Base-by-base conservation (phyloP, 2,888 invertebrate species). In the Nomada ferruginata region DNA sequence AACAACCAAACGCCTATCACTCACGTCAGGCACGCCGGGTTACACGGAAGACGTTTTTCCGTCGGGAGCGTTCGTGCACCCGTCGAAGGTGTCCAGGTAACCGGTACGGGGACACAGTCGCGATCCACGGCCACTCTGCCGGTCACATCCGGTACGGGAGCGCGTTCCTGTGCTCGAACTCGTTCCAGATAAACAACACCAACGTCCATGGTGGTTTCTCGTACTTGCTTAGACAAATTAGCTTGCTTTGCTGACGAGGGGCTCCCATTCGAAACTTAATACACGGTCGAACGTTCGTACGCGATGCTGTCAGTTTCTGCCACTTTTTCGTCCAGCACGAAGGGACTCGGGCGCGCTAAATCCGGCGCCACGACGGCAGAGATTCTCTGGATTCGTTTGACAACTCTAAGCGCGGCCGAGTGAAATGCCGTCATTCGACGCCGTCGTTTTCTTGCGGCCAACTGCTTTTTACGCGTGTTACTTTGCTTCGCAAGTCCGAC, bases 81-180 rank as follows among this genome's bases (percentile, higher is more conserved):
- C 42, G 55, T 69, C 69, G 68, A 69, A 79, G 78, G 71, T 72
- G 78, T 52, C 52, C 64, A 60, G 23, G 76, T 65, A 83, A 87
- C 83, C 83, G 85, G 83, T 85, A 83, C 75, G 69, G 76, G 75
- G 64, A 57, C 73, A 85, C 82, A 65, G 75, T 79, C 64, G 63
- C 61, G 78, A 73, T 55, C 82, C 77, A 55, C 68, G 69, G 57
- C 50, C 74, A 65, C 73, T 50, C 71, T 66, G 82, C 78, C 70
- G 82, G 85, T 82, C 85, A 84, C 87, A 87, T 87, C 87, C 87
- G 87, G 84, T 77, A 82, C 61, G 20, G 20, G 75, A 52, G 76
- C 59, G 79, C 79, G 68, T 83, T 87, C 79, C 82, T 79, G 74
- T 72, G 5, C 61, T 59, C 69, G 29, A 57, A 57, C 70, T 76